Percentiles rank a stretch among this genome's conserved stretches.
Conservation (phyloP, 2,888 invertebrate species). For the Nephrotoma flavescens region DNA sequence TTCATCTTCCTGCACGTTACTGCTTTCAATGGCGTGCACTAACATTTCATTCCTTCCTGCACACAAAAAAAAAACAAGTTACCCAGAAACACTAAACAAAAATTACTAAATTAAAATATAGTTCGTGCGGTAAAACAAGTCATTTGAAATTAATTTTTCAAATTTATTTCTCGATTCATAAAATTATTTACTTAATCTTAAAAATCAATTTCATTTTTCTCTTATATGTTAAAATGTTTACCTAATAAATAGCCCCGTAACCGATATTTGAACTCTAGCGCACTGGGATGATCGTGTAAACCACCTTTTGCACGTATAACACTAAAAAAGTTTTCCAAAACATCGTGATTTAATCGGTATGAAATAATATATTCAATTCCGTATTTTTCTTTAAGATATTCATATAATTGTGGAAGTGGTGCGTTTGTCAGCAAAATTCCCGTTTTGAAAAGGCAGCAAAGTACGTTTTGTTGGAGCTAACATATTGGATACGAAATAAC, state of each 20-base stretch:
- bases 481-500: slow-evolving; percentile 10
- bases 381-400: neutral
- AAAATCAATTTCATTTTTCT: neutral
- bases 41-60: too few relatives aligned
- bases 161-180: neutral
- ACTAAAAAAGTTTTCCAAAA: slow-evolving; percentile 8
- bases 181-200: neutral
- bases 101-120: too few relatives aligned
- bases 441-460: too few relatives aligned
- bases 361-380: neutral
- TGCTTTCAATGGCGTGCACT: too few relatives aligned
- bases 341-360: slow-evolving; percentile 7
- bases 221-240: neutral
- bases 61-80: too few relatives aligned
- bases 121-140: too few relatives aligned
- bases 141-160: too few relatives aligned
- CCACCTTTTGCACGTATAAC: slow-evolving; percentile 7
- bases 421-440: slow-evolving; percentile 8
- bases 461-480: slow-evolving; percentile 6
- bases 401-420: neutral
- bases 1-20: too few relatives aligned
- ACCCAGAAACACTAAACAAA: too few relatives aligned
- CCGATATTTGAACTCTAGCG: slow-evolving; percentile 8
- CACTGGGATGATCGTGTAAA: slow-evolving; percentile 6
- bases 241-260: slow-evolving; percentile 7